These are phyloP conservation scores for Idaea straminata DNA, from an alignment of 2,888 invertebrate genomes.

Conservation along the genomic window DNA sequence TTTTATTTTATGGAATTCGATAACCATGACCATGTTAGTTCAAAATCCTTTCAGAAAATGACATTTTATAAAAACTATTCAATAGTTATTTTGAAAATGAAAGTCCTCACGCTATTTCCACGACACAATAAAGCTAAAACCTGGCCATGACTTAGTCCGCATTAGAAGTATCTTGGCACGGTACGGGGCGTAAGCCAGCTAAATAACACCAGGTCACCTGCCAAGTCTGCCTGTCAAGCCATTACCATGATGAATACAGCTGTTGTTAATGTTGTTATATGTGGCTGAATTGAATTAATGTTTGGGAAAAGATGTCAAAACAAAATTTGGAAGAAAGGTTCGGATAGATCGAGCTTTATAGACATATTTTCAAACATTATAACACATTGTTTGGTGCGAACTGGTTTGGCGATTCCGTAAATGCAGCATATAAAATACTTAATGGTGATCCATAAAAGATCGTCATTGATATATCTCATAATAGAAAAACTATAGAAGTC, in stretches of 20 bases:
- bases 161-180: constrained; percentile 24
- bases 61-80: too few species aligned
- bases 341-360: not conserved
- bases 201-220: not conserved
- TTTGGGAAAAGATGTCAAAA: not conserved
- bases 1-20: too few species aligned
- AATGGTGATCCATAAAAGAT: too few species aligned
- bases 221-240: not conserved
- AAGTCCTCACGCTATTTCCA: constrained; percentile 9
- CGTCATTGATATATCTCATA: too few species aligned
- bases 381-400: too few species aligned
- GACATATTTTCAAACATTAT: not conserved
- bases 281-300: not conserved
- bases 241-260: not conserved
- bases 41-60: too few species aligned
- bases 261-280: not conserved
- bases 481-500: too few species aligned
- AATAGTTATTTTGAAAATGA: too few species aligned
- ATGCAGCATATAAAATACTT: too few species aligned
- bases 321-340: not conserved
- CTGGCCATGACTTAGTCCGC: constrained; percentile 19
- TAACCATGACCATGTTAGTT: too few species aligned
- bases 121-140: constrained; percentile 7
- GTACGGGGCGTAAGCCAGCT: constrained; percentile 15
- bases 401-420: too few species aligned